Percentiles rank a stretch among this genome's conserved stretches.
These are phyloP conservation scores for Aurelia coerulea DNA, from an alignment of 30 jellyfish, hydroid and myxozoan genomes.

Conservation along the genomic window DNA sequence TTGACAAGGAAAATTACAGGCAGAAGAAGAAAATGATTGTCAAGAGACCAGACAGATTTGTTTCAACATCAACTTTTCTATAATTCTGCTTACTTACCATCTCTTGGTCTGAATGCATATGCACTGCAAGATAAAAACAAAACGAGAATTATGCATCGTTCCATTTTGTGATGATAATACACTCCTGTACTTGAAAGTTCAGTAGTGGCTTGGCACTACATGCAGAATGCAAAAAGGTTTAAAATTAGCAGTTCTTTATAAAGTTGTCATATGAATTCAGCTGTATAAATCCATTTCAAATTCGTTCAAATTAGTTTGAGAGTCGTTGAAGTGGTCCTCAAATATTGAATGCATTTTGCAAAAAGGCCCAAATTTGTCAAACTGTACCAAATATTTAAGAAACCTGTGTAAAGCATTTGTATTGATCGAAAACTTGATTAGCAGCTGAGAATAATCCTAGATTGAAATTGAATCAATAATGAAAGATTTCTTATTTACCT, in stretches of 20 bases:
- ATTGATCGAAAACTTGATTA: neutral
- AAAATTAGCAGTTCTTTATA: neutral
- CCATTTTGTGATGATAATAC: neutral
- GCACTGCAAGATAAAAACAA: neutral
- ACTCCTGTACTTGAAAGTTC: neutral
- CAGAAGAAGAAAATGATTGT: too few relatives aligned
- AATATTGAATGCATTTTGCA: neutral
- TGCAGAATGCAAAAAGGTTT: neutral
- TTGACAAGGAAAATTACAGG: too few relatives aligned
- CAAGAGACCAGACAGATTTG: too few relatives aligned
- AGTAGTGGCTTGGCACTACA: neutral
- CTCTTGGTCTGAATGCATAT: constrained; percentile 21
- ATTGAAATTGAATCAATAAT: neutral
- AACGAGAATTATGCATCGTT: neutral
- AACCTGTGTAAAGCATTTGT: constrained; percentile 3
- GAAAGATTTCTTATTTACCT: too few relatives aligned
- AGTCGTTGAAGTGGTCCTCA: neutral
- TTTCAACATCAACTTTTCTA: too few relatives aligned
- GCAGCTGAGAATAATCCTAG: neutral
- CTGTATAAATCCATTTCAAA: too few relatives aligned
- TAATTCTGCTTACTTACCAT: neutral
- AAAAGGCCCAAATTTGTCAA: neutral
- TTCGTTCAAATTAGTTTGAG: neutral
- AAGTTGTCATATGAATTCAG: too few relatives aligned
- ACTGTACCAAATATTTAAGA: neutral